Evolutionary conservation across 2,888 invertebrate genomes (phyloP), one percentile per base, ranked within the genome.

Genomic region (Crocallis elinguaria): DNA sequence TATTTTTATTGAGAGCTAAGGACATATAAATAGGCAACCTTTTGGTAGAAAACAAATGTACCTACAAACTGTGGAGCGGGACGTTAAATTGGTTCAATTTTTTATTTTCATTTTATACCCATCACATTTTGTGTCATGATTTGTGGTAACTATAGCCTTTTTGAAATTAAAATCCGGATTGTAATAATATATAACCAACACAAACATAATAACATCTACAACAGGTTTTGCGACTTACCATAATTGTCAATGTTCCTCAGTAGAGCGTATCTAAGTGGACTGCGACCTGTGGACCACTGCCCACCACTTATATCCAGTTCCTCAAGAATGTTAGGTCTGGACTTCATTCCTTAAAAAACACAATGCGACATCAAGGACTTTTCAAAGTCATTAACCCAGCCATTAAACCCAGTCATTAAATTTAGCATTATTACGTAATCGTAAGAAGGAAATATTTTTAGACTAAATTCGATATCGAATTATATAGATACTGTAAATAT

Each of bases 231-330:
- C 49, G 17, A 84, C 89, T 88, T 68, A 89, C 89, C 89, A 86
- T 86, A 56, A 66, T 64, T 73, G 75, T 73, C 69, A 78, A 76
- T 74, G 80, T 76, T 79, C 80, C 75, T 77, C 80, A 73, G 67
- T 68, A 64, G 75, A 75, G 73, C 69, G 71, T 66, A 65, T 75
- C 73, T 75, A 75, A 73, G 66, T 77, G 64, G 62, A 88, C 86
- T 88, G 88, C 69, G 80, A 71, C 63, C 69, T 69, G 67, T 64
- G 68, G 73, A 75, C 79, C 72, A 69, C 77, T 74, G 79, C 69
- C 78, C 71, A 87, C 87, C 83, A 80, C 81, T 82, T 90, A 89
- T 89, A 88, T 89, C 88, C 83, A 87, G 88, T 86, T 84, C 75
- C 64, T 77, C 76, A 80, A 86, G 84, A 86, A 86, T 86, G 80